Percentiles rank a stretch among this genome's conserved stretches.
Conservation (phyloP, 2,888 invertebrate genomes). For the Tetrapedia diversipes region DNA sequence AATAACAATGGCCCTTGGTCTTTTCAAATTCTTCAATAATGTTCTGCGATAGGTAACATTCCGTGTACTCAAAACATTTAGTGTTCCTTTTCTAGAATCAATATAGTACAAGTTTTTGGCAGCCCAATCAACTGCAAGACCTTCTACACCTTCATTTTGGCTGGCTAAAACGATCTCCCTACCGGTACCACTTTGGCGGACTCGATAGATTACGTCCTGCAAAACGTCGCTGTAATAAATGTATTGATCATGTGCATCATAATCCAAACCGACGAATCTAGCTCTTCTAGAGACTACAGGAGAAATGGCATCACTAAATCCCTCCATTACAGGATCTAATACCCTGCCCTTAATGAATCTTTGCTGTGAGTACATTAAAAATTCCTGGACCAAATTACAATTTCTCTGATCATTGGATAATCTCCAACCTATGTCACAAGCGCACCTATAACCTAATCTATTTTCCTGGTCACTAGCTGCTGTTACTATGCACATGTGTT, state of each 20-base stretch:
- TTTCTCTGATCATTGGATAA: slow-evolving; percentile 89
- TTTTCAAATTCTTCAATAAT: slow-evolving; percentile 92
- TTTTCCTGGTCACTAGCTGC: slow-evolving; percentile 85
- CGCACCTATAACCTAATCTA: slow-evolving; percentile 94
- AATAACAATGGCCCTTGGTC: slow-evolving; percentile 97
- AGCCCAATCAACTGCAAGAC: slow-evolving; percentile 97
- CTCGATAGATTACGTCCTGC: slow-evolving; percentile 95
- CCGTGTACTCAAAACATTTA: slow-evolving; percentile 95
- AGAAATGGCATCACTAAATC: slow-evolving; percentile 97
- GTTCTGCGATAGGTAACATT: slow-evolving; percentile 93
- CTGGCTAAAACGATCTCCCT: slow-evolving; percentile 96
- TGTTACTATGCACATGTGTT: slow-evolving; percentile 97
- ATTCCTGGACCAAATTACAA: slow-evolving; percentile 93
- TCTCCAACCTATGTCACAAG: slow-evolving; percentile 94
- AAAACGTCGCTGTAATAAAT: slow-evolving; percentile 99
- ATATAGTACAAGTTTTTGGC: slow-evolving; percentile 98
- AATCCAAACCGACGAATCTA: slow-evolving; percentile 97
- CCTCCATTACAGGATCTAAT: slow-evolving; percentile 92
- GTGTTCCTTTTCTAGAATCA: slow-evolving; percentile 95
- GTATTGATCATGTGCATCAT: slow-evolving; percentile 94
- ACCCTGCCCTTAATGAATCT: slow-evolving; percentile 97
- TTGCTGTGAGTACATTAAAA: slow-evolving; percentile 97
- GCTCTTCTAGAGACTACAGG: slow-evolving; percentile 96
- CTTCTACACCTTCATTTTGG: slow-evolving; percentile 98
- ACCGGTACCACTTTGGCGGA: slow-evolving; percentile 90